Conservation (phyloP, 2,797 vertebrate species). For the Nyctalus aviator region DNA sequence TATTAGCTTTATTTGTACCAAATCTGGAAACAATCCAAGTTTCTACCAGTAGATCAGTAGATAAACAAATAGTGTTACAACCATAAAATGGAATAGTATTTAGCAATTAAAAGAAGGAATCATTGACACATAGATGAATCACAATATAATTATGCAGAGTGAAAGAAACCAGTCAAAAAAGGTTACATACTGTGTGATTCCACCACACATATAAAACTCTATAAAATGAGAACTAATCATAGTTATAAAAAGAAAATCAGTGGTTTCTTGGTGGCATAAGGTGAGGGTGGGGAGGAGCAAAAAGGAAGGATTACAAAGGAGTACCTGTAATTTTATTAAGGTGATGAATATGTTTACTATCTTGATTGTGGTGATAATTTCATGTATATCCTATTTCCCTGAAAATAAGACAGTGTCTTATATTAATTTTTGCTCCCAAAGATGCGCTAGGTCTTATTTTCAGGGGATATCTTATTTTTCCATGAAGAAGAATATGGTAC, state of each 20-base stretch:
- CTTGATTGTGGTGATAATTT: not conserved
- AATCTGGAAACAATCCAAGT: not conserved
- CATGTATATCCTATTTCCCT: not conserved
- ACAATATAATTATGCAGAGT: not conserved
- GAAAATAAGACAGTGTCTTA: too few relatives aligned
- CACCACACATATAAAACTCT: not conserved
- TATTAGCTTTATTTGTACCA: not conserved
- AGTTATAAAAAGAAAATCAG: not conserved
- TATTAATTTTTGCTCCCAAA: too few relatives aligned
- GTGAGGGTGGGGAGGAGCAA: fast-evolving
- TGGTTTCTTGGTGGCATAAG: not conserved
- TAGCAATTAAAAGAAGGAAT: not conserved
- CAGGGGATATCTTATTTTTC: too few relatives aligned
- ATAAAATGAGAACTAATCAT: not conserved
- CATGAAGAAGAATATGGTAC: too few relatives aligned
- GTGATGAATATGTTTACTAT: not conserved
- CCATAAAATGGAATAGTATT: not conserved
- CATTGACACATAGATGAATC: not conserved
- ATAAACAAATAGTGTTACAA: not conserved
- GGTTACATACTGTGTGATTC: not conserved
- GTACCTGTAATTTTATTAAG: not conserved
- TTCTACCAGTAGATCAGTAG: not conserved
- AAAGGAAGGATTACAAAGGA: not conserved
- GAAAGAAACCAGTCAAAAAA: not conserved
- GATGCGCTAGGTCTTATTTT: too few relatives aligned